Percentiles rank a stretch among this genome's conserved stretches.
Conservation (phyloP, 2,888 invertebrate species). For the Rhagonycha fulva region DNA sequence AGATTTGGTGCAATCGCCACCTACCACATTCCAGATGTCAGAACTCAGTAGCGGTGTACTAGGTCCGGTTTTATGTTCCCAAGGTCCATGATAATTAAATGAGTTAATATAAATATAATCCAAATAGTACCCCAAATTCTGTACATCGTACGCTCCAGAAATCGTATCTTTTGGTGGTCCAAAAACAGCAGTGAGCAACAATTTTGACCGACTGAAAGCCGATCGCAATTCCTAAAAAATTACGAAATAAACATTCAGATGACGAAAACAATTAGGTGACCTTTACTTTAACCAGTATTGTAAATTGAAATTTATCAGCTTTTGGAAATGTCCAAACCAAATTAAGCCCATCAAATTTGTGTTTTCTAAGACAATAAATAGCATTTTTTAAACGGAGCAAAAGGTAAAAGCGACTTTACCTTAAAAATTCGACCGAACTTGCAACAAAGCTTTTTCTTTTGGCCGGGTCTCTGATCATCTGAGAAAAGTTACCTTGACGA, state of each 20-base stretch:
- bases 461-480: constrained; percentile 61
- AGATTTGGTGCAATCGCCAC: not conserved
- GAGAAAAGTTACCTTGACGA: constrained; percentile 59
- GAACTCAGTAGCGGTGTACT: constrained; percentile 74
- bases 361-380: constrained; percentile 59
- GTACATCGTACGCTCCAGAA: constrained; percentile 76
- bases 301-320: constrained; percentile 78
- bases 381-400: not conserved
- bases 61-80: constrained; percentile 76
- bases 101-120: constrained; percentile 84
- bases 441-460: constrained; percentile 69
- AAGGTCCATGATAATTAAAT: constrained; percentile 87
- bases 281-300: constrained; percentile 70
- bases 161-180: constrained; percentile 78
- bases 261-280: not conserved
- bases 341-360: constrained; percentile 77
- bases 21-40: constrained; percentile 70
- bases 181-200: constrained; percentile 80
- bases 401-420: constrained; percentile 51
- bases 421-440: constrained; percentile 62
- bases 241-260: not conserved
- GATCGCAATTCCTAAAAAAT: constrained; percentile 67
- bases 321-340: constrained; percentile 87
- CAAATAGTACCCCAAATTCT: constrained; percentile 68
- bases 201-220: constrained; percentile 69